phyloP scores from a whole-genome alignment of 2,113 vertebrate genomes.

The Myrmecophaga tridactyla region DNA sequence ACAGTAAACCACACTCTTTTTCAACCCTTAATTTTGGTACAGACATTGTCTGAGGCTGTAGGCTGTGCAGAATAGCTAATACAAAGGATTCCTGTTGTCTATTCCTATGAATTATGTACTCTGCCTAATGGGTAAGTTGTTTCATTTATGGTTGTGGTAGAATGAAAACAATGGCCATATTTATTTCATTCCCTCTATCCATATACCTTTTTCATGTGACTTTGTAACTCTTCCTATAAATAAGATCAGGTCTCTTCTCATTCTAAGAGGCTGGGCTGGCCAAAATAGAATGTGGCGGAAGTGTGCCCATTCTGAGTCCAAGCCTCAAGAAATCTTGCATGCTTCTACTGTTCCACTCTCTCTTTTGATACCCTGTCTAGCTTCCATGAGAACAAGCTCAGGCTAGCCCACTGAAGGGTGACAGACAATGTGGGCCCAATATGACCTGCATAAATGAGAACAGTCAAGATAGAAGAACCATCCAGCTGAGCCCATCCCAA shows the following conservation, averaged over 20 bases:
- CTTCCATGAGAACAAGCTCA: neutral
- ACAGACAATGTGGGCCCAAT: neutral
- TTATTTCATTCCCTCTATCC: neutral
- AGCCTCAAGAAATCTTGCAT: neutral
- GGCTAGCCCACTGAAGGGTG: neutral
- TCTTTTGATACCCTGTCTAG: neutral
- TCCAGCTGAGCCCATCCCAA: neutral
- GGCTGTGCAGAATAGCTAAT: neutral
- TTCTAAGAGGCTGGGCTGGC: neutral
- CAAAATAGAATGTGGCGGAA: neutral
- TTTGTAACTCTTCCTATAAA: neutral
- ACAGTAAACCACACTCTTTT: neutral
- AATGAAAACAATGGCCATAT: neutral
- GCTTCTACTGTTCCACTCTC: neutral
- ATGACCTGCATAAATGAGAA: neutral
- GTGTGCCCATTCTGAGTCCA: neutral
- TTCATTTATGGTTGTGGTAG: neutral
- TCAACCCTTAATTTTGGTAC: neutral
- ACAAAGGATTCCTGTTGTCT: neutral
- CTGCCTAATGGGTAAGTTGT: neutral
- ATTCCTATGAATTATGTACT: slow-evolving; percentile 1
- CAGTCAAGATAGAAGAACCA: neutral
- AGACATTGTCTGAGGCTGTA: neutral
- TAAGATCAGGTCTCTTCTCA: neutral
- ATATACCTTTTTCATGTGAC: neutral